phyloP scores from a whole-genome alignment of 1,140 invertebrate species.

The Cydia strobilella region DNA sequence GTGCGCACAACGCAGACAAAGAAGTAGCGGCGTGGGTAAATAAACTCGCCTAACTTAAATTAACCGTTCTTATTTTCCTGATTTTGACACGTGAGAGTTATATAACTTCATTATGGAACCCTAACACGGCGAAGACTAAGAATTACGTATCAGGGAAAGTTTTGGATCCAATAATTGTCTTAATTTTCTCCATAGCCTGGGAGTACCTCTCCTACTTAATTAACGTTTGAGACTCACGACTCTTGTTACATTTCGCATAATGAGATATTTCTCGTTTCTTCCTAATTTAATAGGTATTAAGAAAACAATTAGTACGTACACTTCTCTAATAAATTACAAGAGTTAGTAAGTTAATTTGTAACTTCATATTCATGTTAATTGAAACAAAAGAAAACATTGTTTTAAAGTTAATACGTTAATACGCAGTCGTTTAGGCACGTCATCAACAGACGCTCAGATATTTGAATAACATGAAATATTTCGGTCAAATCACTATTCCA shows the following conservation, averaged over 20 bases:
- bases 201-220: slow-evolving; percentile 15
- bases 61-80: slow-evolving; percentile 55
- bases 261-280: neutral
- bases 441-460: no score
- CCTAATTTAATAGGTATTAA: slow-evolving; percentile 1
- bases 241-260: neutral
- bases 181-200: slow-evolving; percentile 21
- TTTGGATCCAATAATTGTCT: slow-evolving; percentile 43
- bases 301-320: neutral
- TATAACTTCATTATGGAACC: slow-evolving; percentile 48
- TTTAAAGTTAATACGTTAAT: no score
- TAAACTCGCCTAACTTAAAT: slow-evolving; percentile 58
- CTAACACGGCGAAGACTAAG: slow-evolving; percentile 39
- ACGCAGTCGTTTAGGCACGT: no score
- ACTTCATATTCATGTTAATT: no score
- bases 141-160: slow-evolving; percentile 37
- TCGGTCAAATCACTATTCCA: slow-evolving; percentile 38
- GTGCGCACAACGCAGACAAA: slow-evolving; percentile 59
- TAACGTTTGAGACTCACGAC: slow-evolving; percentile 11
- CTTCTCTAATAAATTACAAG: no score
- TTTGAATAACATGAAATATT: neutral
- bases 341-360: no score
- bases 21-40: slow-evolving; percentile 65
- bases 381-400: no score
- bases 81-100: slow-evolving; percentile 57